Base-by-base conservation (phyloP, 2,888 invertebrate genomes). In the Petrophora chlorosata region DNA sequence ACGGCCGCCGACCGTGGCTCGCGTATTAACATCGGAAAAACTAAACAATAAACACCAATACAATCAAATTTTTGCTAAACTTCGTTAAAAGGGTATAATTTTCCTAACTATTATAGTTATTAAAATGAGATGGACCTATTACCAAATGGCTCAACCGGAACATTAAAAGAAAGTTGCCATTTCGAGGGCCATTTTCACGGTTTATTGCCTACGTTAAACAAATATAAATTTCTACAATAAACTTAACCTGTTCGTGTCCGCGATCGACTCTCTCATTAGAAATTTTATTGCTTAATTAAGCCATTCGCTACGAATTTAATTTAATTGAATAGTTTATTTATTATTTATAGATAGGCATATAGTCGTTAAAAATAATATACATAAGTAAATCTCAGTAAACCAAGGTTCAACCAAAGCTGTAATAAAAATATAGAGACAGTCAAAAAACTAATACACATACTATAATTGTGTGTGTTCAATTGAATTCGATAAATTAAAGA, bases 1-100 rank as follows among this genome's bases (percentile, higher is more conserved):
- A 7, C 19, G 25, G 68, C 73, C 70, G 75, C 65, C 69, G 70
- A 9, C 78, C 68, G 71, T 70, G 69, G 67, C 62, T 67, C 70
- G 75, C 67, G 73, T 78, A 78, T 82, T 80, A 82, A 85, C 85
- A 81, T 32, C 38, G n/a, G 30, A 12, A 9, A 32, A 68, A 70
- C 65, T 39, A 60, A 44, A 56, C 56, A 46, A 59, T 44, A 33
- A 46, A 58, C 50, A 58, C 49, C 32, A 28, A 53, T 49, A 45
- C 36, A 46, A 30, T n/a, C 8, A 3, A 12, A 35, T 13, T 5
- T 3, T 2, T 35, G 13, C 33, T 13, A 12, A 17, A n/a, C 23
- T 23, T 9, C 13, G 23, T 35, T 5, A 13, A 5, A 13, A 10
- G n/a, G 10, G 5, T 5, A n/a, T n/a, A n/a, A n/a, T n/a, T n/a